A percentile compares a stretch with the other conserved stretches of the same genome.
Evolutionary conservation across 2,797 vertebrate genomes (phyloP).

Genomic region (Morus bassanus): DNA sequence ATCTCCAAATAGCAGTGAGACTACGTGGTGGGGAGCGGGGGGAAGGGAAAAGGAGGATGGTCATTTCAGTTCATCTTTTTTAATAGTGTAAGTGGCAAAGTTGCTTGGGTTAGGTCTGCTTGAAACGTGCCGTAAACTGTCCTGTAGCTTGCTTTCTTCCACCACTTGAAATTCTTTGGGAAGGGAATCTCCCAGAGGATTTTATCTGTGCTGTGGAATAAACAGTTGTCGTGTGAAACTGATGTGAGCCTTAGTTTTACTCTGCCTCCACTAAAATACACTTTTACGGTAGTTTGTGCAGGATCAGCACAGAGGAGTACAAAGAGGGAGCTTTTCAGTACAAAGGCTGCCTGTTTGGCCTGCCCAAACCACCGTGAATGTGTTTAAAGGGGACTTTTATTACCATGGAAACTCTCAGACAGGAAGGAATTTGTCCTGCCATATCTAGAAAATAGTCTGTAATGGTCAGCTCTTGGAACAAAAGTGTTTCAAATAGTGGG

Average conservation of each 20-base stretch:
- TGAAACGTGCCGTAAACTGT: neutral
- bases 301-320: constrained; percentile 72
- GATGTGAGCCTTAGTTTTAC: constrained; percentile 66
- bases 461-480: constrained; percentile 69
- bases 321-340: constrained; percentile 73
- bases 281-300: constrained; percentile 70
- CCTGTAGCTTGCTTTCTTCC: neutral
- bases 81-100: neutral
- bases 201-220: constrained; percentile 21
- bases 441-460: constrained; percentile 72
- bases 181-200: constrained; percentile 41
- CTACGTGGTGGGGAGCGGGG: neutral
- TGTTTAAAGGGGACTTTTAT: constrained; percentile 74
- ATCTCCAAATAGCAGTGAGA: neutral
- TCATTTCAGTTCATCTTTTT: neutral
- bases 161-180: constrained; percentile 5
- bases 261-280: constrained; percentile 69
- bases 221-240: constrained; percentile 61
- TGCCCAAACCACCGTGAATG: constrained; percentile 71
- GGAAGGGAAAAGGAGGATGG: neutral
- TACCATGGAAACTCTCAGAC: constrained; percentile 73
- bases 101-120: neutral
- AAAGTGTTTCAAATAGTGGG: constrained; percentile 53
- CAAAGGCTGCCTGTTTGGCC: constrained; percentile 73
- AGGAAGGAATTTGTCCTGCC: constrained; percentile 73